Evolutionary conservation across 1,140 invertebrate genomes (phyloP).

Genomic region (Diachasmimorpha longicaudata): DNA sequence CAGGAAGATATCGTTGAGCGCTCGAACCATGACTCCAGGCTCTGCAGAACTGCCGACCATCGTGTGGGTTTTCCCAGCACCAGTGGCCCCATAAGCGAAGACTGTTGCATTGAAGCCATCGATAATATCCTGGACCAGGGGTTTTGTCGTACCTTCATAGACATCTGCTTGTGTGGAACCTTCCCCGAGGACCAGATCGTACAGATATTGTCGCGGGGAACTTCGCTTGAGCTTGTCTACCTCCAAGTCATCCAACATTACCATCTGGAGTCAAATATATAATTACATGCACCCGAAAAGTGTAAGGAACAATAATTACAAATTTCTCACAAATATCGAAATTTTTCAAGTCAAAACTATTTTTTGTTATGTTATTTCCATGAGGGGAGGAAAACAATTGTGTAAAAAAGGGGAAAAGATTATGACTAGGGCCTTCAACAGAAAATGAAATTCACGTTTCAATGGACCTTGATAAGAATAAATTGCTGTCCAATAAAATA

Average conservation of each 20-base stretch:
- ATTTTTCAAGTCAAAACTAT: too few species aligned
- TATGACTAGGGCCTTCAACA: too few species aligned
- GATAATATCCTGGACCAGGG: slow-evolving; percentile 87
- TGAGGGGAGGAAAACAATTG: too few species aligned
- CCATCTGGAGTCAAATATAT: slow-evolving; percentile 58
- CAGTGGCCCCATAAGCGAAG: slow-evolving; percentile 96
- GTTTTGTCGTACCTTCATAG: slow-evolving; percentile 81
- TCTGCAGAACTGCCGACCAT: slow-evolving; percentile 79
- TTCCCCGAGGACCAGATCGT: slow-evolving; percentile 85
- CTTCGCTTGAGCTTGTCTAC: slow-evolving; percentile 69
- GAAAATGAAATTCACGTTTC: too few species aligned
- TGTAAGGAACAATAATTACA: too few species aligned
- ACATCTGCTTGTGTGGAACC: slow-evolving; percentile 83
- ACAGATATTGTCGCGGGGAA: slow-evolving; percentile 80
- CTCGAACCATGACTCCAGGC: slow-evolving; percentile 87
- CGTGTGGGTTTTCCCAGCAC: slow-evolving; percentile 90
- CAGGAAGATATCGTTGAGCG: slow-evolving; percentile 84
- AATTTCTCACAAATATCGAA: too few species aligned
- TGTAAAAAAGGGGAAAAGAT: too few species aligned
- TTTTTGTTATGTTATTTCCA: too few species aligned
- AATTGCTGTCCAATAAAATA: not conserved
- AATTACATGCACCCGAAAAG: too few species aligned
- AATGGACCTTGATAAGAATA: too few species aligned
- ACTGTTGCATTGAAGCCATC: slow-evolving; percentile 94
- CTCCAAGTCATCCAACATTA: slow-evolving; percentile 72